Base-by-base conservation (phyloP, 2,797 vertebrate genomes). In the Rhodeus uyekii region DNA sequence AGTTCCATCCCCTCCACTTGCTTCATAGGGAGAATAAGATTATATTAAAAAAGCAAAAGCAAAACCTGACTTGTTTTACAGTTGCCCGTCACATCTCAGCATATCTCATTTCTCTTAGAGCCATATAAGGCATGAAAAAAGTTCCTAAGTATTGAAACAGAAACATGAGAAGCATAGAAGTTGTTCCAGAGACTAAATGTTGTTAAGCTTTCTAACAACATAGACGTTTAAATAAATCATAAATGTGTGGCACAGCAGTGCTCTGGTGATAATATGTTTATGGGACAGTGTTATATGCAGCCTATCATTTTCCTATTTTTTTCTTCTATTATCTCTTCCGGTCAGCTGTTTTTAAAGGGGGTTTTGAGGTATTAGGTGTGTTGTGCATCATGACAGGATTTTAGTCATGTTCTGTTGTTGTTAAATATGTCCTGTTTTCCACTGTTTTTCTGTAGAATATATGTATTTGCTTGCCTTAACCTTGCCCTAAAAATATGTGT, bases 311-410 rank as follows among this genome's bases (percentile, higher is more conserved):
- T 74, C 58, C 69, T 64, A 63, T 65, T 48, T 48, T 64, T 64
- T 38, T 50, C 27, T 46, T 24, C 13, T n/a, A 36, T 50, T 65
- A 74, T 74, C 71, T 65, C 19, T 75, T 81, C 71, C 13, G 46
- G 58, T 81, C 58, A 74, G 44, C 14, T 81, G 80, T 81, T 65
- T 64, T 74, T 39, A 53, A 64, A 29, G 14, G 32, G 18, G 24
- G 32, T 38, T 81, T n/a, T n/a, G n/a, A n/a, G n/a, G 71, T n/a
- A 9, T 50, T 72, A 61, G 69, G 55, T 81, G 78, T 80, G 58
- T 61, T 58, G 2, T 32, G 42, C 22, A 55, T 38, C 75, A 9
- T 50, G 39, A 29, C 7, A 50, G 32, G 69, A 75, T 74, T 50
- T 74, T 36, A 65, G 44, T 64, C 69, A 9, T 36, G 32, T 63